Evolutionary conservation across 1,140 invertebrate species (phyloP).

Genomic region (Eupristina koningsbergeri): DNA sequence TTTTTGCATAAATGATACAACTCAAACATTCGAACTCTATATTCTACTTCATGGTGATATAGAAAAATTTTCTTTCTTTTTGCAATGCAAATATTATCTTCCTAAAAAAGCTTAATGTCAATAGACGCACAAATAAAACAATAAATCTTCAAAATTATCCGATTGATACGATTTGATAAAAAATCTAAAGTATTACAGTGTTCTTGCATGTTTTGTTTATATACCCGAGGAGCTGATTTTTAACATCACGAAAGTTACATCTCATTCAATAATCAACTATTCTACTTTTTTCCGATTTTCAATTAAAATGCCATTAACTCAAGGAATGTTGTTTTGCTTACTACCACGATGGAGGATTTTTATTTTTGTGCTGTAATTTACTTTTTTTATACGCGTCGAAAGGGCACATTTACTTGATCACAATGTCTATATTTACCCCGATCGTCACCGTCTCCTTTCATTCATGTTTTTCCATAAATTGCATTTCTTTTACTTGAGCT

Average conservation of each 20-base stretch:
- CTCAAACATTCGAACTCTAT: too few relatives aligned
- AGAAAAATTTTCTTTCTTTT: not conserved
- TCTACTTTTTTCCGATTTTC: not conserved
- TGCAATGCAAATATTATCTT: not conserved
- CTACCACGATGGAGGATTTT: conserved; percentile 50
- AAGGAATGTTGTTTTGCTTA: conserved; percentile 19
- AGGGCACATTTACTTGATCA: conserved; percentile 65
- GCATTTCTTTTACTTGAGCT: not conserved
- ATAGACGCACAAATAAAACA: not conserved
- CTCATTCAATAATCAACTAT: too few relatives aligned
- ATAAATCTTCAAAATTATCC: too few relatives aligned
- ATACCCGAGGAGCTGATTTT: conserved; percentile 40
- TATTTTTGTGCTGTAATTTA: conserved; percentile 60
- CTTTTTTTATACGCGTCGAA: conserved; percentile 57
- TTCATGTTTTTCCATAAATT: not conserved
- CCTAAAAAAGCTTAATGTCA: too few relatives aligned
- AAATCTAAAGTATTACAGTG: too few relatives aligned
- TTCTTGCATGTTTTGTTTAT: too few relatives aligned
- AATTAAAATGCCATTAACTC: conserved; percentile 52
- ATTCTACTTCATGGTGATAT: not conserved
- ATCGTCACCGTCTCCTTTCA: conserved; percentile 17
- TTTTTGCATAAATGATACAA: not conserved
- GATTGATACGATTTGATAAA: too few relatives aligned
- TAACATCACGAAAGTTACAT: conserved; percentile 37
- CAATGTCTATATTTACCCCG: conserved; percentile 48